phyloP scores from a whole-genome alignment of 2,888 invertebrate species.

The Cartodere bifasciata region DNA sequence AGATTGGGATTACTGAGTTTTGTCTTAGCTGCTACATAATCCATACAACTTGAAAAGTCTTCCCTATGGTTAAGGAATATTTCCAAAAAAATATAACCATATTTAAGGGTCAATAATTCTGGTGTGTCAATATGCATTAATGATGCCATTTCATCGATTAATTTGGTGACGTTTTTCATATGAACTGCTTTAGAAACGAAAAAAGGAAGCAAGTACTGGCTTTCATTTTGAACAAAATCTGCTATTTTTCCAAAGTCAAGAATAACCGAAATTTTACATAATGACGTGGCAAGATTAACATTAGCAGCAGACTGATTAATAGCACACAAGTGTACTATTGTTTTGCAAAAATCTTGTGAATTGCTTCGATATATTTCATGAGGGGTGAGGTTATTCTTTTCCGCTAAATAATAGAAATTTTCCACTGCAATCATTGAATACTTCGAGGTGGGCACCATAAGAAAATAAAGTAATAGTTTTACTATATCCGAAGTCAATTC shows the following conservation, averaged over 20 bases:
- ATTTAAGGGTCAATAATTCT: constrained; percentile 50
- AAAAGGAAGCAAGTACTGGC: constrained; percentile 52
- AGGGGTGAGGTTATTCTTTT: constrained; percentile 39
- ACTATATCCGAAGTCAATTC: constrained; percentile 36
- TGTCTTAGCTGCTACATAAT: constrained; percentile 48
- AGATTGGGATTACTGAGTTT: constrained; percentile 42
- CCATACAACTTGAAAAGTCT: constrained; percentile 46
- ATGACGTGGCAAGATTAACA: constrained; percentile 43
- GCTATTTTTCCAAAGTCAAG: constrained; percentile 56
- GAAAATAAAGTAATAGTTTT: constrained; percentile 45
- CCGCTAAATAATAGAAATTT: constrained; percentile 44
- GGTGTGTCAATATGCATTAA: constrained; percentile 44
- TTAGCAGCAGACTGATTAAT: constrained; percentile 43
- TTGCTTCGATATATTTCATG: constrained; percentile 48
- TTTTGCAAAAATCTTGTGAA: constrained; percentile 45
- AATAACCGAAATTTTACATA: constrained; percentile 49
- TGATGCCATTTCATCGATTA: constrained; percentile 51
- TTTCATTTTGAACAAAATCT: constrained; percentile 57
- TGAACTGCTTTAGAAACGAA: constrained; percentile 46
- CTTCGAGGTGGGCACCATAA: constrained; percentile 49
- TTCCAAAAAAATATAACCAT: constrained; percentile 58
- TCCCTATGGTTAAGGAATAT: constrained; percentile 50
- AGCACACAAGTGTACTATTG: constrained; percentile 44
- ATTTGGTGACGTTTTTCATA: constrained; percentile 42
- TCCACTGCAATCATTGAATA: constrained; percentile 44